These are phyloP conservation scores for Helicoverpa armigera DNA, from an alignment of 1,140 invertebrate genomes.

Conservation along the genomic window DNA sequence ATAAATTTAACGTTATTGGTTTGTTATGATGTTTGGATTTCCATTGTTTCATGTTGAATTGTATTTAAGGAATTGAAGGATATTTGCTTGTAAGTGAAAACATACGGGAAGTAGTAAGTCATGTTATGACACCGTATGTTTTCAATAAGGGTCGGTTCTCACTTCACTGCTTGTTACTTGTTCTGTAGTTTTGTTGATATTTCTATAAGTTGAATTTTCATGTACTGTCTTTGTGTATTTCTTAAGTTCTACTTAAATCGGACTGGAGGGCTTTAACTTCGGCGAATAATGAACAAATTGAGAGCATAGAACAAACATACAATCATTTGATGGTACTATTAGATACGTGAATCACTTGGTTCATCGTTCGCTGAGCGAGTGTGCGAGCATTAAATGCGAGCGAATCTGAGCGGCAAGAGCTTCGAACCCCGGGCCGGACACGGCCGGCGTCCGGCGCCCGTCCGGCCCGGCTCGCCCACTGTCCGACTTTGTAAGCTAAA, in stretches of 20 bases:
- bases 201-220: constrained; percentile 30
- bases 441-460: background rate
- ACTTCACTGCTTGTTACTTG: constrained; percentile 2
- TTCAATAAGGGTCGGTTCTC: background rate
- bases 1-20: constrained; percentile 16
- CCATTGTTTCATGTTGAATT: constrained; percentile 29
- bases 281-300: background rate
- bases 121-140: constrained; percentile 22
- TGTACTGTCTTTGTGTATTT: background rate
- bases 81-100: background rate
- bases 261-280: constrained; percentile 2
- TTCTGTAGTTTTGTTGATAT: constrained; percentile 20
- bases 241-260: constrained; percentile 17
- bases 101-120: background rate
- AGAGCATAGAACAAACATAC: background rate
- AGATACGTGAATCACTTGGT: background rate
- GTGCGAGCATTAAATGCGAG: constrained; percentile 37
- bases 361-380: constrained; percentile 1
- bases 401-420: constrained; percentile 13
- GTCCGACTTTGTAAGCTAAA: constrained; percentile 33
- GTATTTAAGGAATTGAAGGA: constrained; percentile 56
- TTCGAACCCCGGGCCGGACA: constrained; percentile 12
- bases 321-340: background rate
- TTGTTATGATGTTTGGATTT: background rate
- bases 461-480: background rate